Base-by-base conservation (phyloP, 2,888 invertebrate genomes). In the Timema podura region DNA sequence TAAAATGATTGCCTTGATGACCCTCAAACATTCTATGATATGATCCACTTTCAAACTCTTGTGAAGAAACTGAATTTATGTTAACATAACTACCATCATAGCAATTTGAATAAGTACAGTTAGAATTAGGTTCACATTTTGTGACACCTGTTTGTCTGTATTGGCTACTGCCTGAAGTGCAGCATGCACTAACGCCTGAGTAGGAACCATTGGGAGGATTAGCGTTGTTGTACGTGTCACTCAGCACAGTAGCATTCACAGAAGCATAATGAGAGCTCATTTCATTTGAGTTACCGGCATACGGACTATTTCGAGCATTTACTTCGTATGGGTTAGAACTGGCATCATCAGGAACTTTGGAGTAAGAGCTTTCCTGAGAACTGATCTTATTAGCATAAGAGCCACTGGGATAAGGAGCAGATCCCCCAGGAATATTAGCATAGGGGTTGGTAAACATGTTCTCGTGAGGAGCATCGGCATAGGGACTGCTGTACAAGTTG, bases 61-160 rank as follows among this genome's bases (percentile, higher is more conserved):
- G 70, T 7, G 51, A 45, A 16, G 15, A 47, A 44, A 59, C 16
- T n/a, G n/a, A n/a, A n/a, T n/a, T n/a, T n/a, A n/a, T n/a, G n/a
- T n/a, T n/a, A 45, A 59, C 30, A 45, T 70, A 48, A 44, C 67
- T 61, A 15, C 51, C 44, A 49, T 46, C 47, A 30, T 67, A 70
- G 57, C 48, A 46, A 48, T 67, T 67, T 46, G 67, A 67, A 67
- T 59, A 70, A 48, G 59, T 16, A 67, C 67, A 16, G 61, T 64
- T 65, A 48, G 64, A 3, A 57, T 57, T 61, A 10, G 61, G n/a
- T n/a, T n/a, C 30, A 44, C 64, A 49, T n/a, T 48, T 61, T 54
- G 54, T 13, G 13, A 48, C 7, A 15, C 48, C 61, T 49, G 30
- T 10, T 11, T 57, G 46, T 15, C 44, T 16, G 64, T 64, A 70